Percentiles rank a stretch among this genome's conserved stretches.
These are phyloP conservation scores for Acanthisitta chloris DNA, from an alignment of 2,113 vertebrate species.

Conservation along the genomic window DNA sequence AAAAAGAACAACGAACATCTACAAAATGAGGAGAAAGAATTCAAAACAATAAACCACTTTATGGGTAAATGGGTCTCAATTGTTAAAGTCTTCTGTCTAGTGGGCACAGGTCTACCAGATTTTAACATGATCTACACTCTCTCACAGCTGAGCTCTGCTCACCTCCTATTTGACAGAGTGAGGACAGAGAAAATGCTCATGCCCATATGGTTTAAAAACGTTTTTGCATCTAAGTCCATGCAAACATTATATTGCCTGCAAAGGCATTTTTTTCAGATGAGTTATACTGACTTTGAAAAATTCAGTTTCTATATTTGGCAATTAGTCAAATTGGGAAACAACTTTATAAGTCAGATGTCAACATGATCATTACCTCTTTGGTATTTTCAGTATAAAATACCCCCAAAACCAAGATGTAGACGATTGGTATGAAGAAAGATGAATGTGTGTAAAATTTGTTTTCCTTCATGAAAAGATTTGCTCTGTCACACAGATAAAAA, in stretches of 20 bases:
- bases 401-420: slow-evolving; percentile 92
- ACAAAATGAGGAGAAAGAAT: slow-evolving; percentile 52
- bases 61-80: background rate
- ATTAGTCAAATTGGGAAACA: background rate
- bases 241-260: background rate
- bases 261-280: background rate
- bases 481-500: slow-evolving; percentile 96
- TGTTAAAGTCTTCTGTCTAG: background rate
- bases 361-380: slow-evolving; percentile 85
- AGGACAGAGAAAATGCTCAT: background rate
- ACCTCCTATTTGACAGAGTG: background rate
- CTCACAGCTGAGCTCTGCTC: background rate
- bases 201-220: background rate
- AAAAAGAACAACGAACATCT: slow-evolving; percentile 36
- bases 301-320: background rate
- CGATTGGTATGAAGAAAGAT: slow-evolving; percentile 94
- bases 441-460: slow-evolving; percentile 97
- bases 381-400: slow-evolving; percentile 94
- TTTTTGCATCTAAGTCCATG: background rate
- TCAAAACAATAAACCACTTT: slow-evolving; percentile 17
- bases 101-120: background rate
- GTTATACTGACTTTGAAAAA: background rate
- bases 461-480: slow-evolving; percentile 97
- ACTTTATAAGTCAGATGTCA: background rate
- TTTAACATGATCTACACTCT: background rate